phyloP scores from a whole-genome alignment of 2,888 invertebrate genomes.

The Odontomyia ornata region DNA sequence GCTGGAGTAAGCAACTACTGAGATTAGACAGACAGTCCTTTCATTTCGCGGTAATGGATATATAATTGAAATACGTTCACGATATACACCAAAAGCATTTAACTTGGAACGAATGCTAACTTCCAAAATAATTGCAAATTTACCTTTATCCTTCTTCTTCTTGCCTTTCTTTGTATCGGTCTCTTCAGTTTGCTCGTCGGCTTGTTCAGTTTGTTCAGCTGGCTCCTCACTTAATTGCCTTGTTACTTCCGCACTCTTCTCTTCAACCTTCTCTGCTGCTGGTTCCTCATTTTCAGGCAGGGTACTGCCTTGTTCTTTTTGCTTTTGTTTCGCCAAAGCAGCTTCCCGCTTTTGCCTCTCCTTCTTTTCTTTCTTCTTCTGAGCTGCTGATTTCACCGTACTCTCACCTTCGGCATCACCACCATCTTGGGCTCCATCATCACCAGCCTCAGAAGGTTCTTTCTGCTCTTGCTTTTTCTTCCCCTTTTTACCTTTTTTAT shows the following conservation, averaged over 20 bases:
- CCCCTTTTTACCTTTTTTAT: slow-evolving; percentile 51
- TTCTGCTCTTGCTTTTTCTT: slow-evolving; percentile 41
- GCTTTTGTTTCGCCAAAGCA: slow-evolving; percentile 62
- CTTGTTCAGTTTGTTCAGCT: slow-evolving; percentile 48
- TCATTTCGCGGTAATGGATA: too few relatives aligned
- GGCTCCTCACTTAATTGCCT: slow-evolving; percentile 62
- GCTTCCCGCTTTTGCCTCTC: slow-evolving; percentile 80
- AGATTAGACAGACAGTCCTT: too few relatives aligned
- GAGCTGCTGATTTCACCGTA: slow-evolving; percentile 82
- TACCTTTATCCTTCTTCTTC: slow-evolving; percentile 55
- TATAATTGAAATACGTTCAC: too few relatives aligned
- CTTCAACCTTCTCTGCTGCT: slow-evolving; percentile 41
- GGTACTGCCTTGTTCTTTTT: slow-evolving; percentile 14
- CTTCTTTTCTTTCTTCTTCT: slow-evolving; percentile 90
- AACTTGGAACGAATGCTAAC: too few relatives aligned
- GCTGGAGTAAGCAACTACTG: too few relatives aligned
- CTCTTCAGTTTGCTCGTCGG: too few relatives aligned
- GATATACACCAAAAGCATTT: too few relatives aligned
- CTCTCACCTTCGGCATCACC: slow-evolving; percentile 68
- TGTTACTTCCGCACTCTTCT: slow-evolving; percentile 50
- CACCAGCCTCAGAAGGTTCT: slow-evolving; percentile 61
- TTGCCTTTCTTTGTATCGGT: too few relatives aligned
- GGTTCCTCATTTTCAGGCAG: slow-evolving; percentile 44
- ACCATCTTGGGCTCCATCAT: slow-evolving; percentile 60
- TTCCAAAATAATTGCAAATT: too few relatives aligned